Evolutionary conservation across 2,113 vertebrate genomes (phyloP).

Genomic region (Platichthys flesus): DNA sequence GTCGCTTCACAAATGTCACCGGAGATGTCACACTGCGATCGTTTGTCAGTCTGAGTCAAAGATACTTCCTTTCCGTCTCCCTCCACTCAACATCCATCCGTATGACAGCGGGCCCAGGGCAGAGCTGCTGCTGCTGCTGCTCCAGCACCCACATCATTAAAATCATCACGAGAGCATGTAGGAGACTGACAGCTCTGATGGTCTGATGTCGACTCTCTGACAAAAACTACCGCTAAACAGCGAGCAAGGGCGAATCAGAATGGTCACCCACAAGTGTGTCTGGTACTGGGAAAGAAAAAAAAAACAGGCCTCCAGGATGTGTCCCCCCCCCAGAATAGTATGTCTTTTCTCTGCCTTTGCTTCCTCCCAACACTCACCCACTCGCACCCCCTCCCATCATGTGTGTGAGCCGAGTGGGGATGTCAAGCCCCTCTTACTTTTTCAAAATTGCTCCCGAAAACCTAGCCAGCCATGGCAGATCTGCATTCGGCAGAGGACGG

Average conservation of each 20-base stretch:
- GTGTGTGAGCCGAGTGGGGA: too few species aligned
- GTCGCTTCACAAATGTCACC: slow-evolving; percentile 45
- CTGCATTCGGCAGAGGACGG: slow-evolving; percentile 43
- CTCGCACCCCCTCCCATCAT: too few species aligned
- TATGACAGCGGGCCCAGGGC: slow-evolving; percentile 1
- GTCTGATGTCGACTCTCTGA: slow-evolving; percentile 5
- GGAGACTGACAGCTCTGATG: slow-evolving; percentile 27
- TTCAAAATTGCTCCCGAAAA: slow-evolving; percentile 13
- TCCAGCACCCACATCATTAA: slow-evolving; percentile 38
- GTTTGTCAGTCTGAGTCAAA: slow-evolving; percentile 36
- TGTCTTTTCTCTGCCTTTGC: too few species aligned
- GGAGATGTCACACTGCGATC: slow-evolving; percentile 21
- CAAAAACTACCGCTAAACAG: slow-evolving; percentile 13
- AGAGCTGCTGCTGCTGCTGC: slow-evolving; percentile 9
- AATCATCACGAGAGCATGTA: slow-evolving; percentile 18
- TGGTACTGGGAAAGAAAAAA: background rate
- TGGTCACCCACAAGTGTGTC: background rate
- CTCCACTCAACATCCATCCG: slow-evolving; percentile 13
- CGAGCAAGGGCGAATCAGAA: background rate
- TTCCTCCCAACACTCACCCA: too few species aligned
- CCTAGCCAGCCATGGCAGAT: slow-evolving; percentile 49
- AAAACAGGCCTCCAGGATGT: slow-evolving; percentile 19
- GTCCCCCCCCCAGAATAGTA: background rate
- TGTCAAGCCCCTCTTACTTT: too few species aligned
- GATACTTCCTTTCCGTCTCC: slow-evolving; percentile 15